These are phyloP conservation scores for Chydorus sphaericus DNA, from an alignment of 2,888 invertebrate genomes.

Conservation along the genomic window DNA sequence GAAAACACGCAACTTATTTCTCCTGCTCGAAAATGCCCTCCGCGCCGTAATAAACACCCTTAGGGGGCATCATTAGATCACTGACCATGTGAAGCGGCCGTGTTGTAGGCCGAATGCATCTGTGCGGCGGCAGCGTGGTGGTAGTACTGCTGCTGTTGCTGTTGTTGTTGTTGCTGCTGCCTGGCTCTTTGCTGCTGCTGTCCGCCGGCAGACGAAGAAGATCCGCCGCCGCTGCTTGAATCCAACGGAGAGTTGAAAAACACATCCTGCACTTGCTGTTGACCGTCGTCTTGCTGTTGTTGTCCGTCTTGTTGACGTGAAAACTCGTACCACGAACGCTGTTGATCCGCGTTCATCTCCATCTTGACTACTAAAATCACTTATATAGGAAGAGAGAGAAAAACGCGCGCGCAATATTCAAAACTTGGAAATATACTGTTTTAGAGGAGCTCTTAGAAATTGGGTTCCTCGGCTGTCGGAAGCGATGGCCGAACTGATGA, in stretches of 20 bases:
- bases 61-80: no score
- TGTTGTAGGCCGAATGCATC: slow-evolving; percentile 14
- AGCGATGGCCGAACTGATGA: slow-evolving; percentile 12
- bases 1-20: no score
- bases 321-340: slow-evolving; percentile 14
- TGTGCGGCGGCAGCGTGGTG: slow-evolving; percentile 14
- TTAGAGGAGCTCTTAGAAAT: neutral
- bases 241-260: slow-evolving; percentile 11
- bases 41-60: no score
- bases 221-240: neutral
- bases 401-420: neutral
- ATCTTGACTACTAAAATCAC: neutral
- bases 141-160: slow-evolving; percentile 11
- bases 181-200: neutral
- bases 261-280: slow-evolving; percentile 12
- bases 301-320: neutral
- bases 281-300: neutral
- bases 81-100: slow-evolving; percentile 13
- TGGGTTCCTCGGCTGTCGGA: slow-evolving; percentile 8
- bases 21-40: no score
- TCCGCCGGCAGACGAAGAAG: neutral
- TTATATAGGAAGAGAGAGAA: neutral
- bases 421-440: neutral
- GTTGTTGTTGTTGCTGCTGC: slow-evolving; percentile 11
- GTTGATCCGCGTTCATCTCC: slow-evolving; percentile 14